Percentiles rank a stretch among this genome's conserved stretches.
phyloP scores from a whole-genome alignment of 2,113 vertebrate genomes.

The Apus apus region DNA sequence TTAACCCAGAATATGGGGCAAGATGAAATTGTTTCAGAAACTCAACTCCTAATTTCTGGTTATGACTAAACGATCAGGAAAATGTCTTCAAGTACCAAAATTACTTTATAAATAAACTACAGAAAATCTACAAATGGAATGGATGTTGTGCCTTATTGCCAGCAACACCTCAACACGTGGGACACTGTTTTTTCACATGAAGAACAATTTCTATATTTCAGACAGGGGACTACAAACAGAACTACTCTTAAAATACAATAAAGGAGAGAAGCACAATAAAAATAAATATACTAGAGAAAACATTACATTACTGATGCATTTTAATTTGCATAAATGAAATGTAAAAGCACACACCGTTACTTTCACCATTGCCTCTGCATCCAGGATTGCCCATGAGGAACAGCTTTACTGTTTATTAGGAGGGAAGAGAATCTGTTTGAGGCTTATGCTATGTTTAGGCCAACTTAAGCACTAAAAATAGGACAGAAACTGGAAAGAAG shows the following conservation, averaged over 20 bases:
- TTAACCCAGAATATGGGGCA: background rate
- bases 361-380: background rate
- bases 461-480: background rate
- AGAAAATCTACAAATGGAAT: background rate
- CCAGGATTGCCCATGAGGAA: background rate
- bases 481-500: background rate
- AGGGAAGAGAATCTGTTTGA: background rate
- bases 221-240: background rate
- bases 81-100: background rate
- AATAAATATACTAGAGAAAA: background rate
- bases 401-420: background rate
- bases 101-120: background rate
- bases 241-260: background rate
- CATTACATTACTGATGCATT: background rate
- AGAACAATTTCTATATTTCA: background rate
- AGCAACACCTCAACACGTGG: background rate
- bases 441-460: background rate
- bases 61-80: background rate
- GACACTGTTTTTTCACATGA: background rate
- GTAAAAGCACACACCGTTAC: background rate
- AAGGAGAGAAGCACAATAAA: background rate
- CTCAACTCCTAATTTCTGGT: background rate
- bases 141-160: background rate
- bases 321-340: background rate
- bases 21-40: background rate